phyloP scores from a whole-genome alignment of 1,140 invertebrate species.

The Trichonephila inaurata region DNA sequence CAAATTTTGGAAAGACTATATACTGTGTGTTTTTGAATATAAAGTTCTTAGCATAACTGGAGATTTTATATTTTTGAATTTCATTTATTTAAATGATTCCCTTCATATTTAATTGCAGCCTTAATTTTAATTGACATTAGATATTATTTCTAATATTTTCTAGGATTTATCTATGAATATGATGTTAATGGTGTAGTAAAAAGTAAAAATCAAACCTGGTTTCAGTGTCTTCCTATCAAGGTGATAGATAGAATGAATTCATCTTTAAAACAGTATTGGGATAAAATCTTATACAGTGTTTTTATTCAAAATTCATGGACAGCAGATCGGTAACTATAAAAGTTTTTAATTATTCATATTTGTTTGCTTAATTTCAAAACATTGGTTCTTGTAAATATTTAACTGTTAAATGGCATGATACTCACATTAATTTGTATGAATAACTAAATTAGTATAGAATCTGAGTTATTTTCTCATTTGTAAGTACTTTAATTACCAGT shows the following conservation, averaged over 20 bases:
- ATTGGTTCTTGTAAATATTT: too few relatives aligned
- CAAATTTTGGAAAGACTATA: too few relatives aligned
- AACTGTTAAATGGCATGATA: too few relatives aligned
- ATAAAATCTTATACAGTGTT: conserved; percentile 86
- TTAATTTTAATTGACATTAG: neutral
- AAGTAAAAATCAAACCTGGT: conserved; percentile 84
- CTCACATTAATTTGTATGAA: too few relatives aligned
- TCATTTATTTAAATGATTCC: neutral
- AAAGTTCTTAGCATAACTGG: too few relatives aligned
- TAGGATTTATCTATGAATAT: conserved; percentile 87
- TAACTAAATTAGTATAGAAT: too few relatives aligned
- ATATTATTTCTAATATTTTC: conserved; percentile 6
- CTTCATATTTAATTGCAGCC: neutral
- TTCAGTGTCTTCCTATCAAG: conserved; percentile 87
- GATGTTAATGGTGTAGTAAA: conserved; percentile 86
- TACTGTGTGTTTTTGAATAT: too few relatives aligned
- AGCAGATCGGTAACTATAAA: conserved; percentile 81
- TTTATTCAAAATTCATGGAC: conserved; percentile 85
- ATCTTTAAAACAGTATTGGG: conserved; percentile 88
- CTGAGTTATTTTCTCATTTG: too few relatives aligned
- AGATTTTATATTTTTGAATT: neutral
- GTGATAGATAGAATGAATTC: conserved; percentile 82
- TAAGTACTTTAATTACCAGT: too few relatives aligned
- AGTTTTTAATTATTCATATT: neutral
- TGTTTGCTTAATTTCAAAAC: too few relatives aligned